Evolutionary conservation across 2,797 vertebrate species (phyloP).

Genomic region (Cercopithecus diana): DNA sequence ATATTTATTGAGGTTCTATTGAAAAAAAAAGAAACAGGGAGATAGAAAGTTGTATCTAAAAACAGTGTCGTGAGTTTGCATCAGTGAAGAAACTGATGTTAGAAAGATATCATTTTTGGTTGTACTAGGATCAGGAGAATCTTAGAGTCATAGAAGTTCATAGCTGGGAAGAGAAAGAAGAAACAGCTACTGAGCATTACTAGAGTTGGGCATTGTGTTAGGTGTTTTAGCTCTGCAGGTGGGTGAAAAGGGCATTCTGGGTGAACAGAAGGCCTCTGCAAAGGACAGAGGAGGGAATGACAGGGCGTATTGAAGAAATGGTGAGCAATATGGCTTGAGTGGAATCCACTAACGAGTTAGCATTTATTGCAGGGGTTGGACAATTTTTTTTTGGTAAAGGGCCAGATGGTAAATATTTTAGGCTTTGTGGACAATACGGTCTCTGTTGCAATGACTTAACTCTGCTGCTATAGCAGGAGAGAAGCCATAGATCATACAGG

Average conservation of each 20-base stretch:
- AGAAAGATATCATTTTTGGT: neutral
- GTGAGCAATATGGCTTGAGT: neutral
- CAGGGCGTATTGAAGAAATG: neutral
- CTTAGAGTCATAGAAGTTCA: neutral
- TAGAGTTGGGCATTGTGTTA: neutral
- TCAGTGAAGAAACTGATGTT: neutral
- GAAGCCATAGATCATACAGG: too few relatives aligned
- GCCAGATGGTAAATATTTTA: neutral
- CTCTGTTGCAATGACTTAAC: neutral
- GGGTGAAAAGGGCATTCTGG: neutral
- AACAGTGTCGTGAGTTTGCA: neutral
- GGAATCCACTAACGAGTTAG: neutral
- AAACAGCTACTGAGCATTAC: rapidly evolving
- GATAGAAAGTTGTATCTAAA: neutral
- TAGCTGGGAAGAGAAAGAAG: neutral
- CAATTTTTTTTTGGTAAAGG: neutral
- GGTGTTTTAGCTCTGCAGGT: neutral
- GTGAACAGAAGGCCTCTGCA: neutral
- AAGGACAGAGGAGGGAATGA: neutral
- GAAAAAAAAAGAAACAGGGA: neutral
- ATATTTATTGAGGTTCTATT: neutral
- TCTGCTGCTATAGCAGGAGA: neutral
- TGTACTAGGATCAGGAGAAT: neutral
- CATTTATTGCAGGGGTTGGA: neutral
- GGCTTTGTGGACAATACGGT: neutral